phyloP scores from a whole-genome alignment of 2,888 invertebrate genomes.

The Metallyticus violacea region DNA sequence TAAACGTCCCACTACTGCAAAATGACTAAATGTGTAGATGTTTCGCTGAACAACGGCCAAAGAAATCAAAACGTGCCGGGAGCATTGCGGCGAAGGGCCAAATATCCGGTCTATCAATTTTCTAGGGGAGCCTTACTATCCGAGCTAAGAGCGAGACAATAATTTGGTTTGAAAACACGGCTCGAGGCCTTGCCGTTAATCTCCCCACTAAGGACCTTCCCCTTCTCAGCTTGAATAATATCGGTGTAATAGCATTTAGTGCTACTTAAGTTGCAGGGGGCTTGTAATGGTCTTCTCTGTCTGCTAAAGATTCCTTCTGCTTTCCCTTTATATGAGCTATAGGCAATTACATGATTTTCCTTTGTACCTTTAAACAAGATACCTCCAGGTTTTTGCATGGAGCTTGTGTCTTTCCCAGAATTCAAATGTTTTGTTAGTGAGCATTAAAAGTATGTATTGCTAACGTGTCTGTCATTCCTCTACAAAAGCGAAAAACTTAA shows the following conservation, averaged over 20 bases:
- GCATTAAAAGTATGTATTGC: too few species aligned
- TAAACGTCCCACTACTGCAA: too few species aligned
- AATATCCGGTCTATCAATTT: not conserved
- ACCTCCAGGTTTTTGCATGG: not conserved
- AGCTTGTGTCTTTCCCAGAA: not conserved
- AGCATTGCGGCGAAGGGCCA: not conserved
- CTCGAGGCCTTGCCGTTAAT: not conserved
- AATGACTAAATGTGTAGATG: too few species aligned
- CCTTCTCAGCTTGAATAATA: not conserved
- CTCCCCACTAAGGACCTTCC: not conserved
- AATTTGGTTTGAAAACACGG: not conserved
- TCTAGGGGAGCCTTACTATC: not conserved
- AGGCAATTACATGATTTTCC: not conserved
- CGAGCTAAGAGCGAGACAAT: not conserved
- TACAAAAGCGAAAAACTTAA: too few species aligned
- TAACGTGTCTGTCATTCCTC: too few species aligned
- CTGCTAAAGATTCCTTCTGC: not conserved
- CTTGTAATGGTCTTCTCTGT: not conserved
- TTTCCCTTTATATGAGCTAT: not conserved
- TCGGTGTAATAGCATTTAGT: not conserved
- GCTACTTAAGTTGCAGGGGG: not conserved
- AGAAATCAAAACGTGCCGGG: too few species aligned
- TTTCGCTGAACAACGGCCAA: too few species aligned
- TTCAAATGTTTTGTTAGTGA: too few species aligned
- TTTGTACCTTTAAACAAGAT: not conserved